These are phyloP conservation scores for Cyphotilapia sp. DNA, from an alignment of 2,113 vertebrate species.

Conservation along the genomic window DNA sequence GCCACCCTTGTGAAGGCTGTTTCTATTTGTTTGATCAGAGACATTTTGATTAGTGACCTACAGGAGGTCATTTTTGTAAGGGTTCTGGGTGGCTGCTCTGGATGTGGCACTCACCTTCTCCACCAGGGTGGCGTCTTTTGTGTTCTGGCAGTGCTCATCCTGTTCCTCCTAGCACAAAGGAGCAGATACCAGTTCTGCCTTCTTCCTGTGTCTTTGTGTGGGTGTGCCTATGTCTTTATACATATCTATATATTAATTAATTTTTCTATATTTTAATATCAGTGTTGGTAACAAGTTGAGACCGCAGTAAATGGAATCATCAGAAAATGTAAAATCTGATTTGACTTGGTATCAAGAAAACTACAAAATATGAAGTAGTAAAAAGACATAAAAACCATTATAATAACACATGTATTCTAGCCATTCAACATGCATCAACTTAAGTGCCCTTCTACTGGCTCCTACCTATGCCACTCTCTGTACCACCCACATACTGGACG, in stretches of 20 bases:
- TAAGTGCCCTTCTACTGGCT: not conserved
- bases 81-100: not conserved
- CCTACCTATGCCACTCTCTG: not conserved
- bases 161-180: not conserved
- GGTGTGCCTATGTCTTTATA: not conserved
- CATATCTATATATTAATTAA: not conserved
- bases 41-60: not conserved
- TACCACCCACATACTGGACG: not conserved
- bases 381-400: not conserved
- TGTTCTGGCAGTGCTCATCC: not conserved
- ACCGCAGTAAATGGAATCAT: not conserved
- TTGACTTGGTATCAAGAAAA: not conserved
- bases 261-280: not conserved
- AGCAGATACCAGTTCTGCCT: not conserved
- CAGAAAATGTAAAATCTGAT: not conserved
- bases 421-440: slow-evolving; percentile 20
- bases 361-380: not conserved
- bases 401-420: slow-evolving; percentile 10
- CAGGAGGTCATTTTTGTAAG: not conserved
- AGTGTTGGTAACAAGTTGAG: not conserved
- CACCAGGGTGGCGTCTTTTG: not conserved
- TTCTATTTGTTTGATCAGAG: not conserved
- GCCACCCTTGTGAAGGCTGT: not conserved
- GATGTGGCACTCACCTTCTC: not conserved
- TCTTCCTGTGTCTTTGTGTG: not conserved